Evolutionary conservation across 1,140 invertebrate genomes (phyloP), one percentile per base, ranked within the genome.

Genomic region (Drosophila guanche): DNA sequence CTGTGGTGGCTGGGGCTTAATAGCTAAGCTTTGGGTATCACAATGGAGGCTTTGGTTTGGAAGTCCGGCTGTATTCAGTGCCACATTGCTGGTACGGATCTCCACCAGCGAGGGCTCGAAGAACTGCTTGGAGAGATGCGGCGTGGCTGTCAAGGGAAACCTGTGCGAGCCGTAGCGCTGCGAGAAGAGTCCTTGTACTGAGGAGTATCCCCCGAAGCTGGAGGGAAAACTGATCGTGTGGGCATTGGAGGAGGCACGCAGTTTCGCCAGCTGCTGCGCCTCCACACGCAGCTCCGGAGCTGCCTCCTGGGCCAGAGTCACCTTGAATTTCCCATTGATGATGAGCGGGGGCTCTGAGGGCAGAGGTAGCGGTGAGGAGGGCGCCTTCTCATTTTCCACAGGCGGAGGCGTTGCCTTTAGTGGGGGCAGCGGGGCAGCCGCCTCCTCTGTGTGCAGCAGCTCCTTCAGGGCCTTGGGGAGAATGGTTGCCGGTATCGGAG

Each of bases 41-140:
- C 79, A 89, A 77, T 76, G 70, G 62, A 76, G 65, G 76, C 78
- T 86, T 88, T 88, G 83, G 78, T 78, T 61, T 20, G n/a, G 51
- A 40, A 70, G 29, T 5, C 71, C 71, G 16, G 46, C 23, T 2
- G 47, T 60, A 45, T 95, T 94, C 7, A 95, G 89, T 1, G 94
- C 94, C 40, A 93, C 93, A 51, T 93, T 92, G 72, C 94, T 95
- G 63, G 95, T 95, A 81, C 95, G 95, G 92, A 97, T 96, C 91
- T 96, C 95, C 60, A 97, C 95, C 57, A 97, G 92, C 65, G 95
- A 95, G 67, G 94, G 94, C 90, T 96, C 96, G 83, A 96, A 96
- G 92, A 96, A 97, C 61, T 94, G 93, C 71, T 95, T 95, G 90
- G 96, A 95, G 40, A 95, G 92, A 91, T 96, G 96, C 5, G 91